Evolutionary conservation across 37 sponge, comb jelly and placozoan genomes (phyloP).

Genomic region (Corticium candelabrum): DNA sequence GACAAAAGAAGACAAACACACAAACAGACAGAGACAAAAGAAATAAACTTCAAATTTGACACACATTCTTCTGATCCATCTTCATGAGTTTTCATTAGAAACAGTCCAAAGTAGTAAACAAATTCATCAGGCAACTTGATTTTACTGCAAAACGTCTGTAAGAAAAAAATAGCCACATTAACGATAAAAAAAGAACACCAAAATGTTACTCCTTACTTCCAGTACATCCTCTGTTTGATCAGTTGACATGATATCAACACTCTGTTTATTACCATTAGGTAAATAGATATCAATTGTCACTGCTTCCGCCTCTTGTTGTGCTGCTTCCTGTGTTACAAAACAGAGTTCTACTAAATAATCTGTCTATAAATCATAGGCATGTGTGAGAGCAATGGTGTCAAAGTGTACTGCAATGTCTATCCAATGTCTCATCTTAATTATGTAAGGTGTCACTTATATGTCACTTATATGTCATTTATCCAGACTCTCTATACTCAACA

Average conservation of each 20-base stretch:
- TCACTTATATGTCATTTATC: too few species aligned
- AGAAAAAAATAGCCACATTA: too few species aligned
- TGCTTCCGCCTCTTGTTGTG: not conserved
- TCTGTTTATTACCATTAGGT: not conserved
- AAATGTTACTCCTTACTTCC: not conserved
- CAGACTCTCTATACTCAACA: too few species aligned
- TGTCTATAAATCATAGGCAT: not conserved
- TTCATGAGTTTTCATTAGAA: not conserved
- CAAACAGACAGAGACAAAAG: too few species aligned
- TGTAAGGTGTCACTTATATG: too few species aligned
- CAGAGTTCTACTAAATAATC: not conserved
- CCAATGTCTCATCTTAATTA: too few species aligned
- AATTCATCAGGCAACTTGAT: not conserved
- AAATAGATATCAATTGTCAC: not conserved
- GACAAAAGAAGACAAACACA: too few species aligned
- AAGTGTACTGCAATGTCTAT: too few species aligned
- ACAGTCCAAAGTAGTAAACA: constrained; percentile 2
- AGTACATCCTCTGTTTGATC: not conserved
- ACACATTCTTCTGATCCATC: not conserved
- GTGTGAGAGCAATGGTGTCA: not conserved
- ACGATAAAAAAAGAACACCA: too few species aligned
- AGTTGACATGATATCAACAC: not conserved
- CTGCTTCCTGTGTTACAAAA: not conserved
- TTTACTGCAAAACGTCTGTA: not conserved
- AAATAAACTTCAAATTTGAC: too few species aligned